These are phyloP conservation scores for Diadophis punctatus DNA, from an alignment of 2,113 vertebrate species.

Conservation along the genomic window DNA sequence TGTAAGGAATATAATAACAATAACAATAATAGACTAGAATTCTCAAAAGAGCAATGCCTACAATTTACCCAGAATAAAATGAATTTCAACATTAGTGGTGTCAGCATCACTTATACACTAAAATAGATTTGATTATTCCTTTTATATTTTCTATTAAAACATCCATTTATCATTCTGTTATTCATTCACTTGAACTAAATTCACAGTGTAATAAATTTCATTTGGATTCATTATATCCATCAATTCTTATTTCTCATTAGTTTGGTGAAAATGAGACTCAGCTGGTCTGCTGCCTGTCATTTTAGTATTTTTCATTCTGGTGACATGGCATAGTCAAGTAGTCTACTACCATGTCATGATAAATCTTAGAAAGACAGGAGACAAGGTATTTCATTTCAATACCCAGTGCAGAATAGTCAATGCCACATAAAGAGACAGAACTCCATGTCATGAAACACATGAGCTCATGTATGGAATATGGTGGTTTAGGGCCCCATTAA, in stretches of 20 bases:
- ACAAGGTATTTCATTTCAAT: neutral
- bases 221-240: neutral
- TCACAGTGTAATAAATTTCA: neutral
- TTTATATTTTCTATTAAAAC: neutral
- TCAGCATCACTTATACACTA: neutral
- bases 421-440: neutral
- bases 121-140: neutral
- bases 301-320: neutral
- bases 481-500: neutral
- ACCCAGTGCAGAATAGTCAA: neutral
- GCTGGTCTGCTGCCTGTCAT: neutral
- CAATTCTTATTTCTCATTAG: neutral
- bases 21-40: neutral
- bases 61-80: neutral
- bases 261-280: neutral
- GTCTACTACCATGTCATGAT: neutral
- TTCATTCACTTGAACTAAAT: neutral
- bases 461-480: neutral
- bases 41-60: neutral
- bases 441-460: neutral
- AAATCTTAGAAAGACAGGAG: neutral
- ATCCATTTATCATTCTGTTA: neutral
- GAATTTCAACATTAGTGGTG: too few species aligned
- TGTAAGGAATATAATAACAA: neutral
- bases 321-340: neutral